A percentile compares a stretch with the other conserved stretches of the same genome.
Conservation (phyloP, 2,113 vertebrate species). For the Crotalus horridus region DNA sequence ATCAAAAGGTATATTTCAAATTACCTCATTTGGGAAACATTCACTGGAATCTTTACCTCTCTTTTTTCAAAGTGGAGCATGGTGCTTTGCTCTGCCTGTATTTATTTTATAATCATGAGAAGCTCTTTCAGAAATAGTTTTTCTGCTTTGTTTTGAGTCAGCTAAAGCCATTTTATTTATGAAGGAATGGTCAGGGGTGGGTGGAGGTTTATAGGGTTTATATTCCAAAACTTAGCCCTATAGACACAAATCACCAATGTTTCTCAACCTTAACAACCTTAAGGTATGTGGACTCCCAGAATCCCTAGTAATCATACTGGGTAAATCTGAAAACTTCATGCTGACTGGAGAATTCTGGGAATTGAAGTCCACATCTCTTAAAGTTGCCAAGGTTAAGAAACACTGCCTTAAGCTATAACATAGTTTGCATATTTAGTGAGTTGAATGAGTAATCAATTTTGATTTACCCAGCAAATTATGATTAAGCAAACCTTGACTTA, state of each 20-base stretch:
- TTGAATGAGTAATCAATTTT: neutral
- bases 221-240: neutral
- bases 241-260: neutral
- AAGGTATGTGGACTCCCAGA: neutral
- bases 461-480: neutral
- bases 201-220: neutral
- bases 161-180: constrained; percentile 7
- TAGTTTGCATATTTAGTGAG: neutral
- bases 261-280: neutral
- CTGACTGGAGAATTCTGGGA: neutral
- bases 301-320: neutral
- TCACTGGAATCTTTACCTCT: constrained; percentile 22
- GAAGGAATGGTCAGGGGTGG: neutral
- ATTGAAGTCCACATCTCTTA: neutral
- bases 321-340: neutral
- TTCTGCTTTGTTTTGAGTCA: neutral
- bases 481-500: neutral
- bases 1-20: constrained; percentile 31
- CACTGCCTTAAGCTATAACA: neutral
- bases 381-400: neutral
- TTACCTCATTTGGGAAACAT: neutral
- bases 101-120: neutral
- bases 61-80: constrained; percentile 19
- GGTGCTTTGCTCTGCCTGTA: neutral
- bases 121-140: neutral